Evolutionary conservation across 2,888 invertebrate species (phyloP).

Genomic region (Sarcophaga carnaria): DNA sequence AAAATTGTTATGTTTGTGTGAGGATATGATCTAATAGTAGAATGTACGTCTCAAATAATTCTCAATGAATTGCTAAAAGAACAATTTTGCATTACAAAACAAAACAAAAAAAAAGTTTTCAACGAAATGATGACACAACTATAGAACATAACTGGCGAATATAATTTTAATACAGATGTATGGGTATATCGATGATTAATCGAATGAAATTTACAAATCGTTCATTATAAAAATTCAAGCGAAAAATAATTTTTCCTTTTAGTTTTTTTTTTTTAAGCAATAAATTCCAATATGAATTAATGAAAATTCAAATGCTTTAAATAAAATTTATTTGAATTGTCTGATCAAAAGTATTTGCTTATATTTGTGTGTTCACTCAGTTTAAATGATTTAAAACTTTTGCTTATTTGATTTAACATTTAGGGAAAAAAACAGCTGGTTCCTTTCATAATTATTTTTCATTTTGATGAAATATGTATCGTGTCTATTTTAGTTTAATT

Average conservation of each 20-base stretch:
- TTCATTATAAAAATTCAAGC: neutral
- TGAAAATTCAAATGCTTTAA: too few species aligned
- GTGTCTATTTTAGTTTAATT: neutral
- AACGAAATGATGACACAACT: neutral
- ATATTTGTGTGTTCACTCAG: neutral
- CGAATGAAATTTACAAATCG: neutral
- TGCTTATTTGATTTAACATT: neutral
- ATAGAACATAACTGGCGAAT: neutral
- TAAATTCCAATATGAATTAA: neutral
- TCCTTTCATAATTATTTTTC: constrained; percentile 11
- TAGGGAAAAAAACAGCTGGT: constrained; percentile 13
- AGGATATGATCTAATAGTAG: neutral
- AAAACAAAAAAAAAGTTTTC: neutral
- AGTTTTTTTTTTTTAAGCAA: neutral
- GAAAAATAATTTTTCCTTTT: neutral
- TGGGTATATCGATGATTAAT: neutral
- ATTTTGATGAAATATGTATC: neutral
- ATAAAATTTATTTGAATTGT: neutral
- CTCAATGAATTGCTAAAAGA: neutral
- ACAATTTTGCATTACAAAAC: neutral
- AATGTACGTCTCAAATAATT: neutral
- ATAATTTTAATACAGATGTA: neutral
- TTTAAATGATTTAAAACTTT: neutral
- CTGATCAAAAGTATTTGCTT: neutral
- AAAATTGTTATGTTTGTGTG: neutral